phyloP scores from a whole-genome alignment of 1,140 invertebrate genomes.

The Drosophila varians region DNA sequence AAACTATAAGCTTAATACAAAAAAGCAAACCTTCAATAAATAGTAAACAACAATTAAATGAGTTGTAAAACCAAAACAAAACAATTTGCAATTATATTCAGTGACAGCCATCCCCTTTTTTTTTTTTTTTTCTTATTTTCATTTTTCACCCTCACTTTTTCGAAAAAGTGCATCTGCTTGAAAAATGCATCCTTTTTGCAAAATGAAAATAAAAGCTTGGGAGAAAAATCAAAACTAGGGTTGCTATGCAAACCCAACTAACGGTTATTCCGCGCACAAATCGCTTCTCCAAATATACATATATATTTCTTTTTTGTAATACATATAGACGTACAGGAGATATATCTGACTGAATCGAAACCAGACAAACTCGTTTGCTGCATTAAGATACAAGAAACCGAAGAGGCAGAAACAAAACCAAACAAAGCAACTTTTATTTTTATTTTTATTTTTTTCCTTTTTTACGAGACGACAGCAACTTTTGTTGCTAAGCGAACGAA shows the following conservation, averaged over 20 bases:
- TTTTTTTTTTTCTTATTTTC: no score
- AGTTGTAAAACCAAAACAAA: conserved; percentile 4
- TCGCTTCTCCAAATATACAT: not conserved
- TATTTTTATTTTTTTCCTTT: conserved; percentile 15
- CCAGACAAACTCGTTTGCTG: conserved; percentile 68
- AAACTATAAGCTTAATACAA: not conserved
- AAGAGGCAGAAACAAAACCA: conserved; percentile 38
- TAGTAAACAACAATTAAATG: conserved; percentile 11
- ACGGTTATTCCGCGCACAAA: conserved; percentile 33
- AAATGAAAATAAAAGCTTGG: conserved; percentile 3
- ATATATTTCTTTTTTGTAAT: not conserved
- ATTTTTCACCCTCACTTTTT: no score
- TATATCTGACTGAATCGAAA: conserved; percentile 26
- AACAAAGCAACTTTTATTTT: conserved; percentile 48
- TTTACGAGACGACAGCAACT: conserved; percentile 36
- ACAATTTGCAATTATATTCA: conserved; percentile 26
- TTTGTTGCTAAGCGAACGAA: conserved; percentile 72
- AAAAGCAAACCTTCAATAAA: not conserved
- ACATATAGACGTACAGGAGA: not conserved
- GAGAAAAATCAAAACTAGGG: conserved; percentile 22
- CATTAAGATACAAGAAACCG: conserved; percentile 45
- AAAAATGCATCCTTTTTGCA: not conserved
- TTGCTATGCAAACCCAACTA: conserved; percentile 20
- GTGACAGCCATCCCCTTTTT: conserved; percentile 16
- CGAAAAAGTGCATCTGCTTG: conserved; percentile 28